Conservation (phyloP, 2,888 invertebrate genomes). For the Lacanobia oleracea region DNA sequence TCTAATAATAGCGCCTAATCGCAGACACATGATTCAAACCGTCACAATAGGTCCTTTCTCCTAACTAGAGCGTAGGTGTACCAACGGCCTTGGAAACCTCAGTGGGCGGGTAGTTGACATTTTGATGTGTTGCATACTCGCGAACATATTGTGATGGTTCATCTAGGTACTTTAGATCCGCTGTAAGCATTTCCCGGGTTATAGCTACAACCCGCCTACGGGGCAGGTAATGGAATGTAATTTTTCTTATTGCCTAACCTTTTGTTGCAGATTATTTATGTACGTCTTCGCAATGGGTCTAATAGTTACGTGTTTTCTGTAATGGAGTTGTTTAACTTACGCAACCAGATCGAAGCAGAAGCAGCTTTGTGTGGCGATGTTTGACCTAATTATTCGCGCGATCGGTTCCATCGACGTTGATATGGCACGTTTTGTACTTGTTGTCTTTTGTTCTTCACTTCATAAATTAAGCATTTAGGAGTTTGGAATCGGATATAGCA, state of each 20-base stretch:
- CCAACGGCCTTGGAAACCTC: constrained; percentile 77
- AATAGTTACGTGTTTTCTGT: constrained; percentile 31
- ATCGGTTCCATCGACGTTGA: constrained; percentile 27
- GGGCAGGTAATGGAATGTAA: constrained; percentile 41
- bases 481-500: neutral
- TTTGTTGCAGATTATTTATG: constrained; percentile 45
- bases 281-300: constrained; percentile 19
- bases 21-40: constrained; percentile 75
- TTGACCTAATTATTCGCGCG: constrained; percentile 37
- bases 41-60: constrained; percentile 87
- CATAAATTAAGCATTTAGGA: neutral
- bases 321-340: constrained; percentile 36
- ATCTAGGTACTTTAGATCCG: constrained; percentile 43
- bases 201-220: constrained; percentile 40
- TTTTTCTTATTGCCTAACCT: constrained; percentile 56
- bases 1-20: constrained; percentile 77
- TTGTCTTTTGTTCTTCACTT: neutral
- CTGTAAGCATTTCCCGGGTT: constrained; percentile 55
- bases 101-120: constrained; percentile 75
- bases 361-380: constrained; percentile 13
- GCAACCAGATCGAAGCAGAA: constrained; percentile 36
- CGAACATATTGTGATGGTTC: constrained; percentile 58
- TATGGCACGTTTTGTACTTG: constrained; percentile 35
- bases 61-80: constrained; percentile 85
- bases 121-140: constrained; percentile 71